These are phyloP conservation scores for Gryllus longicercus DNA, from an alignment of 2,888 invertebrate species.

Conservation along the genomic window DNA sequence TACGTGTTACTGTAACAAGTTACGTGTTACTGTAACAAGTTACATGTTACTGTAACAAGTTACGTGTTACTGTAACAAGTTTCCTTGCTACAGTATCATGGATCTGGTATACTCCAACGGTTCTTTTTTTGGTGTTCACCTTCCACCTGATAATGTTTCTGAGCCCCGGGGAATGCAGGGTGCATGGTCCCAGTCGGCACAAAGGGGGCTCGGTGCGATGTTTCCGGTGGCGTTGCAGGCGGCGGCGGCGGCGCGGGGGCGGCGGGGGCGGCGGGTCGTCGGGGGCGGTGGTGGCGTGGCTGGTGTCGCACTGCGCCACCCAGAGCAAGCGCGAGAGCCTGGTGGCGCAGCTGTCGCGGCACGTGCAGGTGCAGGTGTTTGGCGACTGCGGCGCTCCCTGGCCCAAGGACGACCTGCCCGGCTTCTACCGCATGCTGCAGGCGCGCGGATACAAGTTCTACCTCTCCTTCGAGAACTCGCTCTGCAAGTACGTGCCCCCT, in stretches of 20 bases:
- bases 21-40: too few species aligned
- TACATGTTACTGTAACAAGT: too few species aligned
- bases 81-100: too few species aligned
- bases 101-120: too few species aligned
- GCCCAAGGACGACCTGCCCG: conserved; percentile 45
- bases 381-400: conserved; percentile 47
- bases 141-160: too few species aligned
- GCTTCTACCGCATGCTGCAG: conserved; percentile 51
- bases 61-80: too few species aligned
- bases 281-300: conserved; percentile 48
- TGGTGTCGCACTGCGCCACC: conserved; percentile 55
- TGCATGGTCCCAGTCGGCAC: conserved; percentile 9
- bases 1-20: too few species aligned
- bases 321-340: conserved; percentile 50
- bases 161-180: too few species aligned
- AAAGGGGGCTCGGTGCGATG: background rate
- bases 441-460: conserved; percentile 42
- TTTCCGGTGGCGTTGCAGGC: too few species aligned
- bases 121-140: too few species aligned
- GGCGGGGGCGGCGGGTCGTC: too few species aligned
- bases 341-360: conserved; percentile 48
- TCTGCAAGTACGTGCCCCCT: conserved; percentile 28
- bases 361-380: conserved; percentile 49
- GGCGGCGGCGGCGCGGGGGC: too few species aligned
- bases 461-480: conserved; percentile 38